These are phyloP conservation scores for Lasioglossum figueresi DNA, from an alignment of 2,888 invertebrate genomes.

Conservation along the genomic window DNA sequence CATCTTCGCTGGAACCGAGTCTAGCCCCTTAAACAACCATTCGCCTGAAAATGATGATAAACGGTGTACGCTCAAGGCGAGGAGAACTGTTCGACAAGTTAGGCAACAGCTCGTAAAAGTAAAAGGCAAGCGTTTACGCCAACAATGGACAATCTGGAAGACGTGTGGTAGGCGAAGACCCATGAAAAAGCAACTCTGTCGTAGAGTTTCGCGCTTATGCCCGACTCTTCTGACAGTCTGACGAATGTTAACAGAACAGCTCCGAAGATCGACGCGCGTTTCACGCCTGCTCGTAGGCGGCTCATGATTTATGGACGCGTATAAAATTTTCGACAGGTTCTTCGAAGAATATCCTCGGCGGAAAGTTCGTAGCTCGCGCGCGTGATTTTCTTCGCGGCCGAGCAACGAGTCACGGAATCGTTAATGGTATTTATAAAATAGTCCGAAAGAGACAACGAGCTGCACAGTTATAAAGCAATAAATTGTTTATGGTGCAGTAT, in stretches of 20 bases:
- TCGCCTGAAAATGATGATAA: background rate
- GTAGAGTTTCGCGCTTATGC: conserved; percentile 56
- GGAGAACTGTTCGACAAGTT: background rate
- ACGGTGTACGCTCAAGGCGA: background rate
- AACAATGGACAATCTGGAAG: conserved; percentile 5
- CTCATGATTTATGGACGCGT: conserved; percentile 51
- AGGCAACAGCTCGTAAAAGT: background rate
- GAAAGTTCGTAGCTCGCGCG: background rate
- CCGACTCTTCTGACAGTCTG: conserved; percentile 68
- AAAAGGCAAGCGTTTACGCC: conserved; percentile 2
- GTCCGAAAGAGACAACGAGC: conserved; percentile 27
- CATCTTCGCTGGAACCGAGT: too few relatives aligned
- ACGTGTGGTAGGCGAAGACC: conserved; percentile 66
- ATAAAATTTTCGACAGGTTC: conserved; percentile 43
- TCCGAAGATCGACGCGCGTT: conserved; percentile 55
- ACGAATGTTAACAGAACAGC: conserved; percentile 66
- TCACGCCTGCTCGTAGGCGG: conserved; percentile 40
- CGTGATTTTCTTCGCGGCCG: conserved; percentile 1
- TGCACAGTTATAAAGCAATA: conserved; percentile 58
- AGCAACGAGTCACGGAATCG: conserved; percentile 22
- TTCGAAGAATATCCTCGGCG: background rate
- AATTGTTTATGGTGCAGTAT: conserved; percentile 63
- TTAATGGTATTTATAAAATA: conserved; percentile 32
- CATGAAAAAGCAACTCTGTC: conserved; percentile 73
- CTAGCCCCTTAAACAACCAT: background rate